Conservation (phyloP, 2,113 vertebrate species). For the Epinephelus cyanopodus region DNA sequence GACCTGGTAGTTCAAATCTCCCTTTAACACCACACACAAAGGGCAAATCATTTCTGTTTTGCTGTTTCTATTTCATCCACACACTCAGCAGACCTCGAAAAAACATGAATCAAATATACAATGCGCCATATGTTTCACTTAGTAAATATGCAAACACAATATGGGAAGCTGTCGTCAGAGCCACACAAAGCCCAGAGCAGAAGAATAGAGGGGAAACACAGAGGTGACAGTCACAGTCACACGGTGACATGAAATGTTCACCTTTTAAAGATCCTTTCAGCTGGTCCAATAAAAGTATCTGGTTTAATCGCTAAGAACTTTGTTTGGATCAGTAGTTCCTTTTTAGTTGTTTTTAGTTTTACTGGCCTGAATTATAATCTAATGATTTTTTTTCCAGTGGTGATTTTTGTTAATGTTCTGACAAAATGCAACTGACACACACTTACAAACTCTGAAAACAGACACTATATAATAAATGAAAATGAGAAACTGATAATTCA, state of each 20-base stretch:
- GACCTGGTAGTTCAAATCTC: not conserved
- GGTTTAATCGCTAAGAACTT: not conserved
- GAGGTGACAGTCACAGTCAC: too few species aligned
- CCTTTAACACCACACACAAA: conserved; percentile 1
- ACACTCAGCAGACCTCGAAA: not conserved
- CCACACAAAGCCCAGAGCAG: not conserved
- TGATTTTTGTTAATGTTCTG: not conserved
- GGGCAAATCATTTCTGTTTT: conserved; percentile 3
- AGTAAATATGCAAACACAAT: not conserved
- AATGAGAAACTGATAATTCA: not conserved
- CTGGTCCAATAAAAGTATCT: not conserved
- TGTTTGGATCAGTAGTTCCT: not conserved
- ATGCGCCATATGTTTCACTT: not conserved
- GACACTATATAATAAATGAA: not conserved
- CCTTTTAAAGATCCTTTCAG: not conserved
- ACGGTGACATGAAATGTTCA: not conserved
- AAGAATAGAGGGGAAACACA: not conserved
- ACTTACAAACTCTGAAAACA: not conserved
- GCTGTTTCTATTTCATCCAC: not conserved
- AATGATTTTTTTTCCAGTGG: not conserved
- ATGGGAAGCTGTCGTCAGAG: not conserved
- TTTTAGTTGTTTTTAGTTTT: not conserved
- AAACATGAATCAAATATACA: not conserved
- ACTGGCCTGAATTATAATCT: too few species aligned
- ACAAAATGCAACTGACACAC: not conserved